Evolutionary conservation across 2,888 invertebrate species (phyloP).

Genomic region (Macaria liturata): DNA sequence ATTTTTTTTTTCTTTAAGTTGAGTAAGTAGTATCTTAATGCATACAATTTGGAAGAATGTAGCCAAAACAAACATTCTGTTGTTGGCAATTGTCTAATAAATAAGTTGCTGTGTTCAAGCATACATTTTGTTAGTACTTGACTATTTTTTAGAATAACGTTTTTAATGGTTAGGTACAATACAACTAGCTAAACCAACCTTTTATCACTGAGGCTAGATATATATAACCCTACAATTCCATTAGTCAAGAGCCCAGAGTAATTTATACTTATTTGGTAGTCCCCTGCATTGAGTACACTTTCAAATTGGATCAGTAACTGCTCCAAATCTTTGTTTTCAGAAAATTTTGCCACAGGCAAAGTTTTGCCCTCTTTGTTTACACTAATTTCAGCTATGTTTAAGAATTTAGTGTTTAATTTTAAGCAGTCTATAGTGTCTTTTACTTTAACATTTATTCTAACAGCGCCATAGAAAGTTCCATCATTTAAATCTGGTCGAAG

Average conservation of each 20-base stretch:
- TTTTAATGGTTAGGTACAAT: no score
- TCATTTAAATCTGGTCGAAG: constrained; percentile 57
- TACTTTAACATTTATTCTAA: constrained; percentile 64
- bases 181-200: constrained; percentile 53
- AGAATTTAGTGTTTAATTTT: constrained; percentile 83
- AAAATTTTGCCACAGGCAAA: constrained; percentile 52
- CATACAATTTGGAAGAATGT: no score
- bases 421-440: constrained; percentile 64
- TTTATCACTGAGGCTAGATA: constrained; percentile 83
- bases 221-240: constrained; percentile 89
- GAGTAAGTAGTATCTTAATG: no score
- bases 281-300: constrained; percentile 50
- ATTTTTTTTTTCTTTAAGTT: no score
- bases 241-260: constrained; percentile 86
- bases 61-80: no score
- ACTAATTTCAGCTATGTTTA: constrained; percentile 75
- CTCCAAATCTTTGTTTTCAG: constrained; percentile 58
- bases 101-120: no score
- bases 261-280: constrained; percentile 81
- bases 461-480: constrained; percentile 62
- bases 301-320: constrained; percentile 64
- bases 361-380: constrained; percentile 51
- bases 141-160: no score
- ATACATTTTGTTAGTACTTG: no score
- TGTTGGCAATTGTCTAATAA: no score